Evolutionary conservation across 2,797 vertebrate species (phyloP).

Genomic region (Callimico goeldii): DNA sequence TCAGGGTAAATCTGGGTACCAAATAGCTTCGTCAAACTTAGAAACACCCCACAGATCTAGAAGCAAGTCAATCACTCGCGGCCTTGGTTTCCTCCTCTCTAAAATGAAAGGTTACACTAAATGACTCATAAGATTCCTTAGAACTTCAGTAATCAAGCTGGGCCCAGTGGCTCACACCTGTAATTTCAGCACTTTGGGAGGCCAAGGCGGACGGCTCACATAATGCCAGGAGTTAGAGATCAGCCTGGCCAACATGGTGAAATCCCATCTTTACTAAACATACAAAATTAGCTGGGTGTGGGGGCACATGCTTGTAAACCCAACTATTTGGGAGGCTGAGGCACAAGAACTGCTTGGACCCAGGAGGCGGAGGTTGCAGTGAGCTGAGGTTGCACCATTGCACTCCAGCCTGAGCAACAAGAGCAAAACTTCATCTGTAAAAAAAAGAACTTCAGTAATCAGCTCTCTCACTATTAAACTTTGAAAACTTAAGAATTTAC

Average conservation of each 20-base stretch:
- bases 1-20: not conserved
- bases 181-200: not conserved
- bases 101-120: not conserved
- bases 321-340: not conserved
- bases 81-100: not conserved
- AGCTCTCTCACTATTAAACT: not conserved
- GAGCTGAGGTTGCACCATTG: not conserved
- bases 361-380: not conserved
- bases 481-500: not conserved
- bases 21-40: not conserved
- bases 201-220: not conserved
- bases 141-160: not conserved
- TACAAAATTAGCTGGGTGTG: not conserved
- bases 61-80: not conserved
- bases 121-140: not conserved
- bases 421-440: not conserved
- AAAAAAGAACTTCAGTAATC: not conserved
- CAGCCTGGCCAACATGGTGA: not conserved
- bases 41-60: constrained; percentile 11
- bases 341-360: not conserved
- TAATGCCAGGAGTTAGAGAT: not conserved
- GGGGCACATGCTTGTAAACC: not conserved
- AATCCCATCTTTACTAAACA: not conserved
- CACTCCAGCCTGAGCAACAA: not conserved
- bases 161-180: not conserved